Base-by-base conservation (phyloP, 2,888 invertebrate species). In the Ditula angustiorana region DNA sequence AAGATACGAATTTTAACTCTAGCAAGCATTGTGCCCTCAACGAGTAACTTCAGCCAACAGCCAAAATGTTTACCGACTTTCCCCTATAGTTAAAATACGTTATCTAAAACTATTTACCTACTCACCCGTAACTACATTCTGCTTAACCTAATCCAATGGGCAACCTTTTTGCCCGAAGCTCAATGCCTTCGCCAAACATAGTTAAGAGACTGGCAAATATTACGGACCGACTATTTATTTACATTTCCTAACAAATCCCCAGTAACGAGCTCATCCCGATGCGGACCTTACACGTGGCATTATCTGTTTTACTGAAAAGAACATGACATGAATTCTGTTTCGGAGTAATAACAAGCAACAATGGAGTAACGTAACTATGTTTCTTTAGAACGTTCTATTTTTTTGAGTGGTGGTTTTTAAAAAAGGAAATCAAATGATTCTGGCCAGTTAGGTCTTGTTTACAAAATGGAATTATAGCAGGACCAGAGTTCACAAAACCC, bases 201-300 rank as follows among this genome's bases (percentile, higher is more conserved):
- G 88, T 88, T 87, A 87, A 82, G 81, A 78, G 76, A 70, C 77
- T 74, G 68, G 79, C 82, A 85, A 85, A 83, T 75, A 80, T 71
- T 72, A 64, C 58, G 72, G 69, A 60, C 63, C 71, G 72, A 61
- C 71, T 87, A 82, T 88, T 88, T 66, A 65, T 68, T 68, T 87
- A 80, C 83, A 77, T 85, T 81, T 69, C 77, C 81, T 74, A 75
- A 81, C 80, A 86, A 87, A 86, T 85, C 80, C 75, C 68, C 5
- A 23, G 79, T 85, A 84, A 87, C 87, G 80, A 83, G 78, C 79
- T 76, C 73, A 77, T 81, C 75, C 64, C 44, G 30, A 46, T 59
- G 19, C 41, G 37, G 24, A 47, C 26, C 58, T 37, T 30, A 35
- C 57, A 30, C 52, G 35, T 13, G 7, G 19, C 30, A 37, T 61